A percentile compares a stretch with the other conserved stretches of the same genome.
Conservation (phyloP, 2,797 vertebrate species). For the Acanthopagrus latus region DNA sequence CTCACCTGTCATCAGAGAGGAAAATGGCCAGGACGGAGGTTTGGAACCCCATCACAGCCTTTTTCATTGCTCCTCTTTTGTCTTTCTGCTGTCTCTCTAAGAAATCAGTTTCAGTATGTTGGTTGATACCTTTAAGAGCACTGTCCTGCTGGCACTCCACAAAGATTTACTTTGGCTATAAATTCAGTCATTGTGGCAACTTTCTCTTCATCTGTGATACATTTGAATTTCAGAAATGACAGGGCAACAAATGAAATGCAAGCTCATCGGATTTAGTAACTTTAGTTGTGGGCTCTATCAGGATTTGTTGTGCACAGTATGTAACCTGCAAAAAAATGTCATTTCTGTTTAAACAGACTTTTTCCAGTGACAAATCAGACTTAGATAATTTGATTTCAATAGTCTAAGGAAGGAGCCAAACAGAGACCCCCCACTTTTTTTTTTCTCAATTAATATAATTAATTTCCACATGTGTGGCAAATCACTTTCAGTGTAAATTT, state of each 20-base stretch:
- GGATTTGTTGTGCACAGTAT: conserved; percentile 36
- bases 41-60: conserved; percentile 85
- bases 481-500: conserved; percentile 12
- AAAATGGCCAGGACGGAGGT: conserved; percentile 96
- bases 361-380: conserved; percentile 15
- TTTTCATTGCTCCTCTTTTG: conserved; percentile 71
- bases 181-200: conserved; percentile 16
- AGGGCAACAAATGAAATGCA: conserved; percentile 65
- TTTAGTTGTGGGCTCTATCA: conserved; percentile 22
- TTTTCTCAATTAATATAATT: background rate
- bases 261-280: conserved; percentile 30
- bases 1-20: conserved; percentile 97
- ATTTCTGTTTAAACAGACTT: background rate
- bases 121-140: conserved; percentile 86
- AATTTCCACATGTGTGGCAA: conserved; percentile 1
- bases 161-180: conserved; percentile 16
- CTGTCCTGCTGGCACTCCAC: conserved; percentile 92
- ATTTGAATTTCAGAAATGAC: conserved; percentile 32
- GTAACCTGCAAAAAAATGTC: background rate
- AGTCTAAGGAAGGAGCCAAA: background rate
- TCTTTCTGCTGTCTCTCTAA: conserved; percentile 67
- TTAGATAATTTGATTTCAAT: conserved; percentile 26
- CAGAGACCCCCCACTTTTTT: background rate
- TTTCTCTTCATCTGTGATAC: conserved; percentile 23
- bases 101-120: conserved; percentile 78